Percentiles rank a stretch among this genome's conserved stretches.
phyloP scores from a whole-genome alignment of 1,140 invertebrate genomes.

The Formica selysi region DNA sequence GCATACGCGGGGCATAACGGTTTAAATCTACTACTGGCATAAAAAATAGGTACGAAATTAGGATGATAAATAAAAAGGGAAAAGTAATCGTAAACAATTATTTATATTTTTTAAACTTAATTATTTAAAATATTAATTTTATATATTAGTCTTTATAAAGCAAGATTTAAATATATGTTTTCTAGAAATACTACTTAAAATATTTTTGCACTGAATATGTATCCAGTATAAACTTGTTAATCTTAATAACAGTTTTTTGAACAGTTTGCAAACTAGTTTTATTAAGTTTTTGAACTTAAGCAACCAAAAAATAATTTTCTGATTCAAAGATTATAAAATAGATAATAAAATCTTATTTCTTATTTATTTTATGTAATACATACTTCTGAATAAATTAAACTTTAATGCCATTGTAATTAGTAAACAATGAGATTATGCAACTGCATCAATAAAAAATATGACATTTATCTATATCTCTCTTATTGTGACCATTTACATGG shows the following conservation, averaged over 20 bases:
- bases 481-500: not conserved
- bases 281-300: not conserved
- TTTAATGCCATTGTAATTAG: not conserved
- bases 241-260: not conserved
- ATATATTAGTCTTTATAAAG: not conserved
- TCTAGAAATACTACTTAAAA: slow-evolving; percentile 1
- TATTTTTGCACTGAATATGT: not conserved
- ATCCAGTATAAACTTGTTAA: not conserved
- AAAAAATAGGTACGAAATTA: slow-evolving; percentile 53
- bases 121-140: not conserved
- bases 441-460: not conserved
- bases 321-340: slow-evolving; percentile 5
- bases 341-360: not conserved
- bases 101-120: slow-evolving; percentile 17
- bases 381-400: not conserved
- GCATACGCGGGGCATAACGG: slow-evolving; percentile 79
- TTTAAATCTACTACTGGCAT: slow-evolving; percentile 73
- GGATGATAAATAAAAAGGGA: slow-evolving; percentile 43
- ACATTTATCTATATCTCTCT: not conserved
- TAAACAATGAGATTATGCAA: not conserved
- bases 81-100: slow-evolving; percentile 54
- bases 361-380: too few species aligned
- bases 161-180: not conserved
- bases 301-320: not conserved
- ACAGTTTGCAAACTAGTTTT: slow-evolving; percentile 1